Evolutionary conservation across 2,888 invertebrate genomes (phyloP), one percentile per base, ranked within the genome.

Genomic region (Salpingus planirostris): DNA sequence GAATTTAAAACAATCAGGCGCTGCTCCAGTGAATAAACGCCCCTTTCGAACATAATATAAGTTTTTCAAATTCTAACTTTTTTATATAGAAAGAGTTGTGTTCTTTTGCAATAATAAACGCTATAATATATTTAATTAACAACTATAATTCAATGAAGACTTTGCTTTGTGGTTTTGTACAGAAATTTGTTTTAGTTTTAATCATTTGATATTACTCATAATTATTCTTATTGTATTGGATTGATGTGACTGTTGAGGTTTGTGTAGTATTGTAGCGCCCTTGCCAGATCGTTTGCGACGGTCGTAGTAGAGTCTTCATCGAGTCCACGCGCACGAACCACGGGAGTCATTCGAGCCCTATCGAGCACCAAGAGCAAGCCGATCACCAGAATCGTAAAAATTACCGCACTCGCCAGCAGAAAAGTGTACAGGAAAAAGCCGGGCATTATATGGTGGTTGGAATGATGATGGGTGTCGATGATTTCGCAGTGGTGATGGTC

Each of bases 351-450:
- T 33, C 52, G 43, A 5, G 46, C 38, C 13, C 53, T 38, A 15
- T 52, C 51, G 15, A 55, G 21, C 11, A 54, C 36, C 31, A 55
- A 18, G 24, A 57, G 27, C 27, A 57, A 44, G 15, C 50, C 54
- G 21, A 55, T 38, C 24, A 55, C 45, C 18, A 54, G 27, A 23
- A 54, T 40, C 3, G 52, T 47, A 13, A 55, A 44, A 5, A 55
- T 32, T 27, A 52, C 43, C 5, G 49, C 47, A 5, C 51, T 41
- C 15, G 49, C 52, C 27, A 54, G 21, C 12, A 54, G 30, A 3
- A 51, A 37, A 10, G 46, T 23, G 10, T 33, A 28, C 10, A 31
- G 15, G 1, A 49, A 39, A 27, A 42, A 50, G 15, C 38, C 45
- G 5, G 51, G 49, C 40, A 47, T 36, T 37, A 47, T 35, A 8